Evolutionary conservation across 2,797 vertebrate species (phyloP), one percentile per base, ranked within the genome.

Genomic region (Salarias fasciatus): DNA sequence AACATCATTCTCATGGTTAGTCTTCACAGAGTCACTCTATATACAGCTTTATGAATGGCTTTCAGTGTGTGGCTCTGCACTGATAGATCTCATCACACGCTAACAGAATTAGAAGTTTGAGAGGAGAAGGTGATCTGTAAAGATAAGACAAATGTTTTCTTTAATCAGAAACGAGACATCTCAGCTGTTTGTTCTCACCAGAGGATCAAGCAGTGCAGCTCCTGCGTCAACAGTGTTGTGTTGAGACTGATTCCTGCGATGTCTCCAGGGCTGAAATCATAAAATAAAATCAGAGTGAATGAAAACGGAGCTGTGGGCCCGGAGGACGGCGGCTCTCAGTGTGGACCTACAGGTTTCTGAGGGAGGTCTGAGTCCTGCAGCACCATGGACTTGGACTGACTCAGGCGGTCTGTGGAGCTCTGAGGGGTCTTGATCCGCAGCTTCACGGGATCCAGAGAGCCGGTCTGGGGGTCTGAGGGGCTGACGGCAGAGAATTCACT

Each of bases 311-410:
- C 3, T 2, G 41, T 1, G 0, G 1, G 3, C 9, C 30, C 43
- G 13, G 9, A 9, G 7, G 29, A 11, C 18, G 7, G 1, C 42
- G 38, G 8, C 5, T n/a, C 8, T 36, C 3, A 5, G 31, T 6
- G 8, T 5, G 45, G 1, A 93, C 95, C 92, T 84, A 96, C 96
- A 1, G 94, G 90, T 83, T 94, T 95, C 28, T 69, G 38, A 13
- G 91, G 80, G 51, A 93, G 89, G 59, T 92, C 86, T 0, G 84
- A 88, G 4, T 97, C 95, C 0, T 94, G 91, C 13, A 98, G 89
- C 64, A 98, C 93, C 96, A 97, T 94, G 18, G 96, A 97, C 90
- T 95, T 97, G 79, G 94, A 95, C 89, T 98, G 96, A 74, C 95
- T 96, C 55, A 95, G 92, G 31, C 96, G 93, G 7, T 97, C 95